Evolutionary conservation across 2,113 vertebrate species (phyloP), one percentile per base, ranked within the genome.

Genomic region (Ivindomyrus marchei): DNA sequence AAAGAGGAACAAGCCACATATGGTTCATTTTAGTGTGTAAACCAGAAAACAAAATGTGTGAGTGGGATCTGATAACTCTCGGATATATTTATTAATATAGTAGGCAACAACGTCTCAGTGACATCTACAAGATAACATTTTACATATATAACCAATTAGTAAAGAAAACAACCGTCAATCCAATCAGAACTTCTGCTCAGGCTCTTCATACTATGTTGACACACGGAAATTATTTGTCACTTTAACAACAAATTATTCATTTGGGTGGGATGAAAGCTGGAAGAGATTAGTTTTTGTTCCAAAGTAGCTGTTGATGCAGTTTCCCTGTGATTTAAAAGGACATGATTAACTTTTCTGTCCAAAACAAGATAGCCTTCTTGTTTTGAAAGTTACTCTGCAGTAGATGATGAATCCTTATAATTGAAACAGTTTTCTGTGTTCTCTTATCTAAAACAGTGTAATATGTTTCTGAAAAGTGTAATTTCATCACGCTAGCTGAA

Each of bases 301-400:
- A 87, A n/a, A 27, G 58, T 62, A 70, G 50, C 66, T 90, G 74
- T 52, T 90, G 27, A 9, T 85, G 50, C 89, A 50, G 52, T 85
- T 24, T 47, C 62, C 39, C 45, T 83, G 85, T 89, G 52, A 46
- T 85, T 62, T 21, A 83, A 53, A 45, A 49, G 88, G 66, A 13
- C 15, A 46, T 27, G 17, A 39, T 49, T 46, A 24, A 7, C 56
- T 39, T 42, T 58, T 88, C 27, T 88, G 15, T 58, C 52, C 39
- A 66, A 11, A 66, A 66, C 24, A 66, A 13, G 62, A 31, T 31
- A 11, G 62, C n/a, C 9, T 39, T 52, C 27, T 58, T 88, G 1
- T 87, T 87, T 31, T 4, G n/a, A 27, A 66, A 1, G 10, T 31
- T 31, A 70, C 62, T 31, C 62, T 70, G 4, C 53, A 21, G 17